Conservation (phyloP, 2,888 invertebrate species). For the Trachelus stipa region DNA sequence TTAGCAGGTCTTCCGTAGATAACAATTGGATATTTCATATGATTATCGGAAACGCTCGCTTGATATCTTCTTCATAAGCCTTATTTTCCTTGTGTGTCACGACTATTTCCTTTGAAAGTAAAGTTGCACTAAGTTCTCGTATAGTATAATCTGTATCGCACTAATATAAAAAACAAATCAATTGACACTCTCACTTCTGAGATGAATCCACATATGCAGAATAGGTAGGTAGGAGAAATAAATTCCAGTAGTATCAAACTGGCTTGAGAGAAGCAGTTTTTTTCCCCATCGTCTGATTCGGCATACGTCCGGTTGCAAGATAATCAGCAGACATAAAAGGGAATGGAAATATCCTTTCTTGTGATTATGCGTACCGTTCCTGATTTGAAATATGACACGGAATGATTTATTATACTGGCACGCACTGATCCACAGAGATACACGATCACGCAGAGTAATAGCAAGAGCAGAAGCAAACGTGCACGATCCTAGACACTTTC, state of each 20-base stretch:
- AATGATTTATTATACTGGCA: not conserved
- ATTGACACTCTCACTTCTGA: not conserved
- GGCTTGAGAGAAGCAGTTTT: not conserved
- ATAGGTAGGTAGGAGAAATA: not conserved
- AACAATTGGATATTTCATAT: not conserved
- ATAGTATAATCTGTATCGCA: not conserved
- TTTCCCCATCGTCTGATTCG: not conserved
- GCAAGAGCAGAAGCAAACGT: not conserved
- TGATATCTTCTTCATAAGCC: not conserved
- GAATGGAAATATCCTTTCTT: not conserved
- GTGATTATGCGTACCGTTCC: not conserved
- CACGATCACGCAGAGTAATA: not conserved
- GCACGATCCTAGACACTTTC: slow-evolving; percentile 2
- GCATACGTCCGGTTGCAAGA: not conserved
- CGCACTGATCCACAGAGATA: not conserved
- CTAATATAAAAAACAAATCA: not conserved
- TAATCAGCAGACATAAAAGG: not conserved
- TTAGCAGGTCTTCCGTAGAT: not conserved
- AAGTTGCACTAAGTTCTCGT: not conserved
- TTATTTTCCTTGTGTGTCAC: not conserved
- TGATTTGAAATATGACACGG: not conserved
- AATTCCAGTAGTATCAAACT: not conserved
- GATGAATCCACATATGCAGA: not conserved
- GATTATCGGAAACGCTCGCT: not conserved
- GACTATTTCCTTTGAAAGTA: not conserved